A percentile compares a stretch with the other conserved stretches of the same genome.
Conservation (phyloP, 1,140 invertebrate species). For the Drosophila kepulauana region DNA sequence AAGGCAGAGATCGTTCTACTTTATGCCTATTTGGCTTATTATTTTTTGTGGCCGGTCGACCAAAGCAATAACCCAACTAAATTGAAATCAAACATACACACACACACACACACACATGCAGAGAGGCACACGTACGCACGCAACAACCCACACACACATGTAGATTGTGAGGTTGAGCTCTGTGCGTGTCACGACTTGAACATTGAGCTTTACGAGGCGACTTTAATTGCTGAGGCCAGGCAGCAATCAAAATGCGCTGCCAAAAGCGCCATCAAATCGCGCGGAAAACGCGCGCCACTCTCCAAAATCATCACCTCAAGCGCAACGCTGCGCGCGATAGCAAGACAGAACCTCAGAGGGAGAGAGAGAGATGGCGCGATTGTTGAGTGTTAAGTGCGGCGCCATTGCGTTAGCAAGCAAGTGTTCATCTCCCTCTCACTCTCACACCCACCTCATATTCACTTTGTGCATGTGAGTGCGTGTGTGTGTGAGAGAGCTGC, state of each 20-base stretch:
- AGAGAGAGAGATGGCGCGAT: not conserved
- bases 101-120: conserved; percentile 24
- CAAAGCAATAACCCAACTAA: conserved; percentile 73
- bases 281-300: conserved; percentile 62
- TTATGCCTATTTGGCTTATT: conserved; percentile 75
- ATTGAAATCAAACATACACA: conserved; percentile 77
- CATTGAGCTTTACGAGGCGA: conserved; percentile 53
- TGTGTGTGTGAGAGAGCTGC: conserved; percentile 52
- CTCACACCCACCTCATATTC: conserved; percentile 32
- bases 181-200: conserved; percentile 35
- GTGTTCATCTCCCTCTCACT: conserved; percentile 32
- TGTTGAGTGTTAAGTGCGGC: conserved; percentile 64
- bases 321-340: too few relatives aligned
- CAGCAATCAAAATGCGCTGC: conserved; percentile 68
- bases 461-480: conserved; percentile 28
- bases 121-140: conserved; percentile 18
- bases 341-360: conserved; percentile 55
- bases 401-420: conserved; percentile 72
- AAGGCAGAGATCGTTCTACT: conserved; percentile 47
- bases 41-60: conserved; percentile 68
- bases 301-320: not conserved
- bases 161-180: not conserved
- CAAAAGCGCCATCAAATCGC: conserved; percentile 77
- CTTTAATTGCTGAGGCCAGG: conserved; percentile 68
- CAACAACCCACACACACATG: not conserved